Conservation (phyloP, 2,113 vertebrate genomes). For the Gila orcuttii region DNA sequence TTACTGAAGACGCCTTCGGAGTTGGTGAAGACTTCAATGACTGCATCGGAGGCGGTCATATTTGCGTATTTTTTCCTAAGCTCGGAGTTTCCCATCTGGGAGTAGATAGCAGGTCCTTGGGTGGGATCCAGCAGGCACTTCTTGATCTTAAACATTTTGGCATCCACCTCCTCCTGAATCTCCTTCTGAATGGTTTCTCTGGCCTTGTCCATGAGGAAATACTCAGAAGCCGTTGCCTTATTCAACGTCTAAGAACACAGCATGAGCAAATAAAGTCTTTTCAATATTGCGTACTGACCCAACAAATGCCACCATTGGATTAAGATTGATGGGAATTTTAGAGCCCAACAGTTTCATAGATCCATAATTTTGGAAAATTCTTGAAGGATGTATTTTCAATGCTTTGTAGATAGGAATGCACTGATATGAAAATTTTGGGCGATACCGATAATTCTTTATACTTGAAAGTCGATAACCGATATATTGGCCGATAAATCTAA, state of each 20-base stretch:
- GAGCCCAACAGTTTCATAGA: neutral
- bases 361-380: neutral
- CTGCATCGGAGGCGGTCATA: slow-evolving; percentile 68
- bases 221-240: slow-evolving; percentile 64
- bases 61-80: slow-evolving; percentile 73
- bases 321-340: neutral
- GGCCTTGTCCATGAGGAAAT: slow-evolving; percentile 59
- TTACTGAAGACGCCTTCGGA: slow-evolving; percentile 68
- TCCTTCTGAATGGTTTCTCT: slow-evolving; percentile 71
- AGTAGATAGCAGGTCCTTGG: slow-evolving; percentile 59
- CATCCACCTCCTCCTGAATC: slow-evolving; percentile 71
- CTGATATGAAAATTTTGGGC: too few relatives aligned
- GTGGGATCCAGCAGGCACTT: slow-evolving; percentile 68
- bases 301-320: neutral
- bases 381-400: neutral
- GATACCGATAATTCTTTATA: too few relatives aligned
- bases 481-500: too few relatives aligned
- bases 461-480: too few relatives aligned
- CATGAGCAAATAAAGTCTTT: neutral
- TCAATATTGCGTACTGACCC: too few relatives aligned
- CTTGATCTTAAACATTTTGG: slow-evolving; percentile 73
- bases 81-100: slow-evolving; percentile 61
- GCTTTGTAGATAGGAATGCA: too few relatives aligned
- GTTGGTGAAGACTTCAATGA: slow-evolving; percentile 71
- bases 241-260: slow-evolving; percentile 63